These are phyloP conservation scores for Xylocampa areola DNA, from an alignment of 2,888 invertebrate genomes.

Conservation along the genomic window DNA sequence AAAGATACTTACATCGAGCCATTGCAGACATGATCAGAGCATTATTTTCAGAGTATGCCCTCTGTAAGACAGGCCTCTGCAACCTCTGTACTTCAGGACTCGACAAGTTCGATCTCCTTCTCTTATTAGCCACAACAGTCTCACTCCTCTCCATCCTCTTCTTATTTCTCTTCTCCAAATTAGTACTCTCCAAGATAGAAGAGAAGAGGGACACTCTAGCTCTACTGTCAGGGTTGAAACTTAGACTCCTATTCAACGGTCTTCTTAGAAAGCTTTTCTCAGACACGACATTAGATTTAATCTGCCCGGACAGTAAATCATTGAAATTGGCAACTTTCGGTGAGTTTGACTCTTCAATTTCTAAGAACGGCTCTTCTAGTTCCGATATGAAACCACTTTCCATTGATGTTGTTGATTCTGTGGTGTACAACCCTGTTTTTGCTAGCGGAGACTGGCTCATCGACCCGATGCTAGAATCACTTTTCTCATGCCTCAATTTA, in stretches of 20 bases:
- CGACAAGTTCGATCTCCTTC: constrained; percentile 68
- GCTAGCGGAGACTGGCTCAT: constrained; percentile 70
- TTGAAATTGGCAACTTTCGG: constrained; percentile 82
- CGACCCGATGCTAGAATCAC: constrained; percentile 79
- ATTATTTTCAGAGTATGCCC: constrained; percentile 94
- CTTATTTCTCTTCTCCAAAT: constrained; percentile 61
- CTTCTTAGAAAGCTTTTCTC: constrained; percentile 66
- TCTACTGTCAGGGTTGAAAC: constrained; percentile 75
- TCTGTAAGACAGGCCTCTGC: constrained; percentile 84
- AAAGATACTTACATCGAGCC: constrained; percentile 90
- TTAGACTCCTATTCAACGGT: constrained; percentile 74
- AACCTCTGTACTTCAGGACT: constrained; percentile 51
- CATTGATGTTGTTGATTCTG: constrained; percentile 81
- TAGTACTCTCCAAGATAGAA: constrained; percentile 74
- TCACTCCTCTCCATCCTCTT: constrained; percentile 91
- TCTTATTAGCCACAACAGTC: constrained; percentile 77
- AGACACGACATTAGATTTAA: constrained; percentile 70
- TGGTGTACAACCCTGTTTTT: constrained; percentile 72
- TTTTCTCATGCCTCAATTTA: constrained; percentile 73
- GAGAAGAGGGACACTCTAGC: constrained; percentile 73
- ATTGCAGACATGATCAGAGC: constrained; percentile 93
- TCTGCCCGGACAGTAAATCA: constrained; percentile 78
- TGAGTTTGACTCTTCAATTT: constrained; percentile 81
- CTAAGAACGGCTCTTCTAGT: constrained; percentile 81
- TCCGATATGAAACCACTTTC: constrained; percentile 87